Conservation (phyloP, 2,113 vertebrate genomes). For the Phyllostomus discolor region DNA sequence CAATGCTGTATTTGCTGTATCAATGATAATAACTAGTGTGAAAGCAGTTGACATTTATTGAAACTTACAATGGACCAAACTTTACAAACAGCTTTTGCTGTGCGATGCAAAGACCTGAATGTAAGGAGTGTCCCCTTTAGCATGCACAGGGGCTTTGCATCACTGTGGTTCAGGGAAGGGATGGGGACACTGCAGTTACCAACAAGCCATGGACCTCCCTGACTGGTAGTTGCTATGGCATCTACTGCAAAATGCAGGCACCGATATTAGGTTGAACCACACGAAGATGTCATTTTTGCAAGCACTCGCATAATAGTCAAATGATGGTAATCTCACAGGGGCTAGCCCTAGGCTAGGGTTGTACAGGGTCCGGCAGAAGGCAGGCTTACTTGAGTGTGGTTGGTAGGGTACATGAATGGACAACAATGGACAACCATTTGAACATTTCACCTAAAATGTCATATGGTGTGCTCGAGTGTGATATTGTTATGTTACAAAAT, state of each 20-base stretch:
- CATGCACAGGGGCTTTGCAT: neutral
- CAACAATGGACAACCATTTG: too few species aligned
- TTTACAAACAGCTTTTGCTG: neutral
- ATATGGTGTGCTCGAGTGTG: too few species aligned
- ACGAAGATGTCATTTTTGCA: neutral
- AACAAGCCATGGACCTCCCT: accelerated
- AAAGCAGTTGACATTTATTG: neutral
- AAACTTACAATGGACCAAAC: neutral
- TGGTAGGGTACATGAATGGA: too few species aligned
- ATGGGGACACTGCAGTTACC: neutral
- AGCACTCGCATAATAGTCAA: neutral
- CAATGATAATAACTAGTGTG: neutral
- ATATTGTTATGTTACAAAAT: too few species aligned
- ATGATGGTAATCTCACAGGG: neutral
- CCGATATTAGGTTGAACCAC: neutral
- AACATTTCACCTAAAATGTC: too few species aligned
- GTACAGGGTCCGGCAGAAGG: too few species aligned
- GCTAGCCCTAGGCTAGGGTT: neutral
- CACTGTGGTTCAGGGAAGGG: neutral
- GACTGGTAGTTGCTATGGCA: neutral
- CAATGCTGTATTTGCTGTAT: neutral
- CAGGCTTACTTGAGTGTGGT: too few species aligned
- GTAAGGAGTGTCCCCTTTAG: neutral
- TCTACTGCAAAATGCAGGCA: neutral
- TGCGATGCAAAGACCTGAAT: neutral